Conservation (phyloP, 2,888 invertebrate species). For the Lasioglossum pauxillum region DNA sequence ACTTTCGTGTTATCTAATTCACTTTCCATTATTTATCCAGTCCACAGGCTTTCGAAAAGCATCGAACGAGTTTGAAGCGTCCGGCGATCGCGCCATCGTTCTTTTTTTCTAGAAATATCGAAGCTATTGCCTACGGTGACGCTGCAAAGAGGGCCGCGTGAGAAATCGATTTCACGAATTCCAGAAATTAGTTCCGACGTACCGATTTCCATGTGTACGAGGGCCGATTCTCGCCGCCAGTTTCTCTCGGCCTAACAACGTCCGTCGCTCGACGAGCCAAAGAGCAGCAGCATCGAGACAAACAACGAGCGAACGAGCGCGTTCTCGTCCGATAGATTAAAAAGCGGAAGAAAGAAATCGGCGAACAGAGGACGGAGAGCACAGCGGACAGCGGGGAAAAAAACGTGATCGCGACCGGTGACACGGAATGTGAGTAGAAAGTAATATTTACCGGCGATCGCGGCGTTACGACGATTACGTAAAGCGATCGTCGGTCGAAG, state of each 20-base stretch:
- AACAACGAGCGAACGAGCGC: neutral
- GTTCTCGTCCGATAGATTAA: neutral
- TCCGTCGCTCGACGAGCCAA: neutral
- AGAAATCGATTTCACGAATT: slow-evolving; percentile 51
- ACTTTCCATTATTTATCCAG: neutral
- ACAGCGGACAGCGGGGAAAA: neutral
- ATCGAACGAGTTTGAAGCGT: neutral
- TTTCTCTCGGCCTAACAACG: slow-evolving; percentile 10
- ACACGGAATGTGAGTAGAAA: slow-evolving; percentile 70
- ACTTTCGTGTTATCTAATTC: neutral
- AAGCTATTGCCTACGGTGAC: slow-evolving; percentile 21
- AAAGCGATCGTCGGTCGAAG: slow-evolving; percentile 55
- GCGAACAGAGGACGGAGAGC: neutral
- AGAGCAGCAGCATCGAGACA: neutral
- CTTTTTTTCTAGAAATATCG: neutral
- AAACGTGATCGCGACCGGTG: slow-evolving; percentile 28
- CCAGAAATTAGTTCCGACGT: slow-evolving; percentile 46
- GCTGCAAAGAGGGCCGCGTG: slow-evolving; percentile 28
- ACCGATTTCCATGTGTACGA: slow-evolving; percentile 22
- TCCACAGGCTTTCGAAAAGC: neutral
- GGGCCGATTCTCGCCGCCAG: neutral
- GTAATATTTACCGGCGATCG: slow-evolving; percentile 66
- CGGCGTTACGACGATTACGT: slow-evolving; percentile 65
- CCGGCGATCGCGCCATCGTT: neutral
- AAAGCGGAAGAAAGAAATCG: slow-evolving; percentile 1